phyloP scores from a whole-genome alignment of 2,797 vertebrate genomes.

The Clarias fuscus region DNA sequence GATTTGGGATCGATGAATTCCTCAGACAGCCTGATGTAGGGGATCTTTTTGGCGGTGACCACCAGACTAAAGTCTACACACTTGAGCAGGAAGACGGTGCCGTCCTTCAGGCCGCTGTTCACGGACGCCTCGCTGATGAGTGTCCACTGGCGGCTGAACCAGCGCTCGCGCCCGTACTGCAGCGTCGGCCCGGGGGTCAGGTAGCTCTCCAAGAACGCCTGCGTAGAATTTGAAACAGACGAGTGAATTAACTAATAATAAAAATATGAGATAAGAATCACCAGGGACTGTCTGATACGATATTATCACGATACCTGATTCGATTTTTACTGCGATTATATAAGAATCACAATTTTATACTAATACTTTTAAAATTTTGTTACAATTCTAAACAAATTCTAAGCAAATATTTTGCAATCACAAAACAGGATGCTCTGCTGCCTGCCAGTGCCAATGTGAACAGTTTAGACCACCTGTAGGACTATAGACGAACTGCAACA shows the following conservation, averaged over 20 bases:
- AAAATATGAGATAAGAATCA: not conserved
- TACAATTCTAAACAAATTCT: too few relatives aligned
- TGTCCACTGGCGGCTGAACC: slow-evolving; percentile 92
- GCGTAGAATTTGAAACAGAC: not conserved
- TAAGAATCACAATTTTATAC: too few relatives aligned
- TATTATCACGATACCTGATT: too few relatives aligned
- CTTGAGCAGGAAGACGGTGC: slow-evolving; percentile 84
- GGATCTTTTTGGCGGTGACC: slow-evolving; percentile 86
- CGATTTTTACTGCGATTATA: too few relatives aligned
- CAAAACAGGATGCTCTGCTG: too few relatives aligned
- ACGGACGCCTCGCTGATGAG: slow-evolving; percentile 91
- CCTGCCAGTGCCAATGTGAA: too few relatives aligned
- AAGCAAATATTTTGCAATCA: too few relatives aligned
- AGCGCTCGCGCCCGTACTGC: slow-evolving; percentile 88
- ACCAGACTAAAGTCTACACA: slow-evolving; percentile 93
- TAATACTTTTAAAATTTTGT: too few relatives aligned
- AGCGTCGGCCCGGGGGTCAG: slow-evolving; percentile 87
- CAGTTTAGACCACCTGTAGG: too few relatives aligned
- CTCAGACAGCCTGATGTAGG: slow-evolving; percentile 89
- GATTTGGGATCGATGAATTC: slow-evolving; percentile 94
- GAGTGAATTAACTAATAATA: not conserved
- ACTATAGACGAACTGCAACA: too few relatives aligned
- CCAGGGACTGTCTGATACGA: too few relatives aligned
- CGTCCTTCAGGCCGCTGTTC: slow-evolving; percentile 84
- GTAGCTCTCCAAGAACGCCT: slow-evolving; percentile 96